Conservation (phyloP, 2,113 vertebrate species). For the Vombatus ursinus region DNA sequence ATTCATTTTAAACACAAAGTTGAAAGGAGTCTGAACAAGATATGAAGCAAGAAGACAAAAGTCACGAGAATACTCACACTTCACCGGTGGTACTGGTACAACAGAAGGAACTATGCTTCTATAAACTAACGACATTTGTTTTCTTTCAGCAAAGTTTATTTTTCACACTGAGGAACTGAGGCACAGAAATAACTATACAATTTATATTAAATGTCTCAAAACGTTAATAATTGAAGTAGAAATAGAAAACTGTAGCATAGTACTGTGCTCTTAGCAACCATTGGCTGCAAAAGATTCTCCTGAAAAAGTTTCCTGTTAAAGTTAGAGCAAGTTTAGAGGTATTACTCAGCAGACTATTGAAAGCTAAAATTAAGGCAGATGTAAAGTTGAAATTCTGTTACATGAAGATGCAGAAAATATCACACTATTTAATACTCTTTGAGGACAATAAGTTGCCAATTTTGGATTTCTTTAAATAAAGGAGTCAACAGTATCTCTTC, state of each 20-base stretch:
- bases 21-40: background rate
- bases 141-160: conserved; percentile 48
- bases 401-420: background rate
- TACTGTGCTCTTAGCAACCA: background rate
- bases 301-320: conserved; percentile 29
- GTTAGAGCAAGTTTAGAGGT: background rate
- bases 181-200: background rate
- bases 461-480: conserved; percentile 46
- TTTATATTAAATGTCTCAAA: conserved; percentile 7
- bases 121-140: conserved; percentile 1
- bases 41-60: background rate
- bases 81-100: background rate
- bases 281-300: background rate
- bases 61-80: background rate
- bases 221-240: background rate
- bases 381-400: conserved; percentile 34
- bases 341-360: conserved; percentile 13
- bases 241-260: background rate
- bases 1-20: background rate
- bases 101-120: conserved; percentile 1
- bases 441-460: background rate
- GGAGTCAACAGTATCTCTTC: conserved; percentile 26
- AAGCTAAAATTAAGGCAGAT: conserved; percentile 40
- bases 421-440: background rate
- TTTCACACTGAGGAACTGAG: conserved; percentile 25